phyloP scores from a whole-genome alignment of 2,888 invertebrate species.

The Stenichneumon culpator region DNA sequence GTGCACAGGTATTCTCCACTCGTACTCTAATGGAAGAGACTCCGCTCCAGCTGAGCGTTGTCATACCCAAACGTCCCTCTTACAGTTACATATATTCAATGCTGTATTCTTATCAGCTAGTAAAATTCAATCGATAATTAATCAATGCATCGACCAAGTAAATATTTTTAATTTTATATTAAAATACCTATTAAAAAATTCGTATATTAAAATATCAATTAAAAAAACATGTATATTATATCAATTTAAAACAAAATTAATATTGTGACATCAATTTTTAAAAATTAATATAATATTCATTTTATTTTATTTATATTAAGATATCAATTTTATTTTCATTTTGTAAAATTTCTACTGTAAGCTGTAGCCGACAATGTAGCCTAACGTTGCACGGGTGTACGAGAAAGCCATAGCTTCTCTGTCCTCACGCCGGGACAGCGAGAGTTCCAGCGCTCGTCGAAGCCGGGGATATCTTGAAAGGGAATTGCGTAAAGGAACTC shows the following conservation, averaged over 20 bases:
- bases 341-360: too few species aligned
- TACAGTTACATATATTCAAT: conserved; percentile 16
- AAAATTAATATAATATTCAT: too few species aligned
- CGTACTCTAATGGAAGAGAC: conserved; percentile 3
- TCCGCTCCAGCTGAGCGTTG: conserved; percentile 12
- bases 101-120: neutral
- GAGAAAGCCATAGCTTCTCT: neutral
- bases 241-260: too few species aligned
- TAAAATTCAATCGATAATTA: too few species aligned
- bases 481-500: conserved; percentile 60
- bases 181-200: too few species aligned
- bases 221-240: too few species aligned
- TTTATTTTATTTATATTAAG: neutral
- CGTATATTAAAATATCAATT: too few species aligned
- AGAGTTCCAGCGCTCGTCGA: conserved; percentile 49
- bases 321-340: too few species aligned
- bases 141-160: too few species aligned
- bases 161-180: too few species aligned
- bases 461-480: conserved; percentile 46
- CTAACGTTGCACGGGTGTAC: neutral
- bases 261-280: too few species aligned
- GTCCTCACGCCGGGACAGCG: conserved; percentile 20
- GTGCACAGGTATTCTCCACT: conserved; percentile 24
- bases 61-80: conserved; percentile 10
- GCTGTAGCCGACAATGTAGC: too few species aligned